phyloP scores from a whole-genome alignment of 2,888 invertebrate genomes.

The Dynastes tityus region DNA sequence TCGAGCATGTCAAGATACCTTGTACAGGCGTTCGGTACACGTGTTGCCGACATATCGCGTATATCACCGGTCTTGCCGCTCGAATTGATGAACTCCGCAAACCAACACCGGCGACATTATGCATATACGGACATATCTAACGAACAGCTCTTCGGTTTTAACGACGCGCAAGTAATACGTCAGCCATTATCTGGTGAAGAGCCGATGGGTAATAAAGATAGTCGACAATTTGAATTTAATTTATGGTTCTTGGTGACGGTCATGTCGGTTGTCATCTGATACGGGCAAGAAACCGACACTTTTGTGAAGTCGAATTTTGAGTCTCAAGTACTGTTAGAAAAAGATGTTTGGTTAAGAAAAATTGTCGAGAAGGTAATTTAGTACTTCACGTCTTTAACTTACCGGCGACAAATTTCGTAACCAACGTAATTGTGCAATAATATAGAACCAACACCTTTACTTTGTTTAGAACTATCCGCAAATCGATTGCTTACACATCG shows the following conservation, averaged over 20 bases:
- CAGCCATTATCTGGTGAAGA: constrained; percentile 15
- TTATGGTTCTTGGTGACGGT: constrained; percentile 6
- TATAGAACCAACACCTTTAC: too few relatives aligned
- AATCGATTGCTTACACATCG: too few relatives aligned
- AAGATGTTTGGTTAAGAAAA: too few relatives aligned
- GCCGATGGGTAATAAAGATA: constrained; percentile 36
- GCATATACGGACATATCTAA: constrained; percentile 17
- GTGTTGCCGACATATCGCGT: constrained; percentile 59
- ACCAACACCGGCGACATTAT: constrained; percentile 5
- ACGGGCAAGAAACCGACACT: constrained; percentile 5
- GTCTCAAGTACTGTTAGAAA: too few relatives aligned
- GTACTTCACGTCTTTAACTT: too few relatives aligned
- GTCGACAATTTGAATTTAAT: constrained; percentile 35
- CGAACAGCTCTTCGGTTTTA: constrained; percentile 13
- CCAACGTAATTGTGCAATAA: too few relatives aligned
- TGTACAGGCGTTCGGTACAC: constrained; percentile 56
- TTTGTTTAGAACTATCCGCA: too few relatives aligned
- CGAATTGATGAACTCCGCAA: constrained; percentile 43
- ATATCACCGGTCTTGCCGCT: constrained; percentile 48
- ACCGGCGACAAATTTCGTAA: too few relatives aligned
- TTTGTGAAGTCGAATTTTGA: too few relatives aligned
- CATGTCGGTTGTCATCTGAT: constrained; percentile 17
- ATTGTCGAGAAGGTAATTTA: too few relatives aligned
- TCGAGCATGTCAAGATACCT: constrained; percentile 54
- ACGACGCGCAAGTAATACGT: not conserved